These are phyloP conservation scores for Stichopus chloronotus DNA, from an alignment of 35 echinoderm and acorn worm species.

Conservation along the genomic window DNA sequence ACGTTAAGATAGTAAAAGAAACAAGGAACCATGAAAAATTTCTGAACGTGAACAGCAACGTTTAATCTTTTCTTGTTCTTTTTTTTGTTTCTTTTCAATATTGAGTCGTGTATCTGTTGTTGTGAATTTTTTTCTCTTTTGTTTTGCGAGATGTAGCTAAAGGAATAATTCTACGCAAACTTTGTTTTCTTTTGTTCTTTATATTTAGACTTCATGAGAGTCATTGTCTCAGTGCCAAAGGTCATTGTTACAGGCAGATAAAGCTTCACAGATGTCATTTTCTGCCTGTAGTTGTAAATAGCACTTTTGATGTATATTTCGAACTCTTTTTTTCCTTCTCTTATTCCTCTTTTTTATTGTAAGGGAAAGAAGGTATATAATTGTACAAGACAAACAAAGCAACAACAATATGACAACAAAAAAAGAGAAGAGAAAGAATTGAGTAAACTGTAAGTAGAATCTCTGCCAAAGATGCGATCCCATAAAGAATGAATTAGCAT, in stretches of 20 bases:
- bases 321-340: neutral
- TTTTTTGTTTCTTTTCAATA: neutral
- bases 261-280: neutral
- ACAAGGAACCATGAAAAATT: neutral
- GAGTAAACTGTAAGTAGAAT: neutral
- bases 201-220: neutral
- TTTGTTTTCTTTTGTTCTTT: neutral
- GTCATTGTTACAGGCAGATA: neutral
- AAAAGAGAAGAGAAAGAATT: neutral
- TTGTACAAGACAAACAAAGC: neutral
- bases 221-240: constrained; percentile 32
- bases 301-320: neutral
- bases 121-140: neutral
- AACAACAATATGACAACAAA: neutral
- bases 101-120: neutral
- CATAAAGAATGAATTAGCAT: too few relatives aligned
- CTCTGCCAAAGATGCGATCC: neutral
- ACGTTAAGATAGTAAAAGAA: too few relatives aligned
- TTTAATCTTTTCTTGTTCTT: neutral
- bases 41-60: neutral
- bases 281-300: neutral
- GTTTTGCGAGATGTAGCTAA: neutral
- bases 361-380: neutral
- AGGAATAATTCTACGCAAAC: constrained; percentile 34
- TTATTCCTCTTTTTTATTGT: neutral